phyloP scores from a whole-genome alignment of 2,113 vertebrate genomes.

The Lophius piscatorius region DNA sequence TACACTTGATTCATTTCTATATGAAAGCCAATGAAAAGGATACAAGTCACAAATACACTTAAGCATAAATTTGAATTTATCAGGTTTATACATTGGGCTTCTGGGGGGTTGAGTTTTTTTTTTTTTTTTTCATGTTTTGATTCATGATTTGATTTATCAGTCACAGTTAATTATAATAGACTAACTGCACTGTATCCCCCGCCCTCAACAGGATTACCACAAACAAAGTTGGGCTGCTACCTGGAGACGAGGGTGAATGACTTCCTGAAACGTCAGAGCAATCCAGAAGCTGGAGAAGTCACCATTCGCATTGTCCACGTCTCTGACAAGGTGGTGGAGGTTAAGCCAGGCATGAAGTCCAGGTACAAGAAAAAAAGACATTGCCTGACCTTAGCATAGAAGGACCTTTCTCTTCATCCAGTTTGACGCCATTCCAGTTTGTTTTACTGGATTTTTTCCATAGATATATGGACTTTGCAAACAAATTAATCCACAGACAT shows the following conservation, averaged over 20 bases:
- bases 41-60: not conserved
- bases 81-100: too few species aligned
- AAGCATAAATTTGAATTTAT: not conserved
- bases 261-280: conserved; percentile 88
- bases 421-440: not conserved
- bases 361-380: conserved; percentile 76
- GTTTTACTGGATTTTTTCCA: not conserved
- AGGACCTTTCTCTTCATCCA: not conserved
- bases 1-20: not conserved
- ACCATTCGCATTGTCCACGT: conserved; percentile 95
- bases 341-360: conserved; percentile 99
- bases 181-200: not conserved
- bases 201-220: conserved; percentile 85
- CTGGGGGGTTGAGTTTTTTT: too few species aligned
- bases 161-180: not conserved
- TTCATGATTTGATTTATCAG: too few species aligned
- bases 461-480: not conserved
- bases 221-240: conserved; percentile 90
- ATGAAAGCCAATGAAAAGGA: too few species aligned
- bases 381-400: not conserved
- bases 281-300: conserved; percentile 93
- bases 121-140: too few species aligned
- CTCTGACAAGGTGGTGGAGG: conserved; percentile 97
- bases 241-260: conserved; percentile 94
- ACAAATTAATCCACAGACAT: too few species aligned